Conservation (phyloP, 1,140 invertebrate species). For the Drosophila setifemur region DNA sequence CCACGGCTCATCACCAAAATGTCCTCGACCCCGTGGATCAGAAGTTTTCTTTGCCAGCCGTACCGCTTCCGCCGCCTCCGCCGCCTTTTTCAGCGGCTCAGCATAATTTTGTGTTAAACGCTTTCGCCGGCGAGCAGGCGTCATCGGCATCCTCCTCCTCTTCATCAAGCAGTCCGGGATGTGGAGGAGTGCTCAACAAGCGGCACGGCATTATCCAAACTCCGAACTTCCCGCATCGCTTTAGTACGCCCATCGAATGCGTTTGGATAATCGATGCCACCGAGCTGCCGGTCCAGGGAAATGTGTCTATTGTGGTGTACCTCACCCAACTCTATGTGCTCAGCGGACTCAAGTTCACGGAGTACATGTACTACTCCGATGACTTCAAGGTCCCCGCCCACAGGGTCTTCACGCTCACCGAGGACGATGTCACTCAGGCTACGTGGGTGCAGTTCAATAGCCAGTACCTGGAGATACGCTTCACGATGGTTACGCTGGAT, state of each 20-base stretch:
- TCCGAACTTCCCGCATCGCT: constrained; percentile 91
- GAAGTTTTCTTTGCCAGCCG: constrained; percentile 66
- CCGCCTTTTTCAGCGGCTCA: constrained; percentile 61
- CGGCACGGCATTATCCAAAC: constrained; percentile 89
- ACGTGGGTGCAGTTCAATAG: constrained; percentile 87
- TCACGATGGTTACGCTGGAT: constrained; percentile 88
- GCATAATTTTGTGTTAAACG: constrained; percentile 66
- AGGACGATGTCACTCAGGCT: constrained; percentile 88
- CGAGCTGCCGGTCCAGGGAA: constrained; percentile 77
- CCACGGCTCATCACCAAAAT: constrained; percentile 8
- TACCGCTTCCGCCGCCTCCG: constrained; percentile 72
- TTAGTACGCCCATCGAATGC: constrained; percentile 91
- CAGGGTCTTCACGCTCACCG: constrained; percentile 83
- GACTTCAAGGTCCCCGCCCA: constrained; percentile 86
- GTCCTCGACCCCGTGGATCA: constrained; percentile 46
- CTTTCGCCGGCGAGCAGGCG: constrained; percentile 49
- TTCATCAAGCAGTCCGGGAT: constrained; percentile 65
- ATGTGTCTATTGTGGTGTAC: constrained; percentile 91
- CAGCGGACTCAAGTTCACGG: constrained; percentile 90
- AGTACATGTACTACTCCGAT: constrained; percentile 91
- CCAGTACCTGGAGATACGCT: constrained; percentile 90
- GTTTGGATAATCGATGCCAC: constrained; percentile 93
- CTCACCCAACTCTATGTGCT: constrained; percentile 94
- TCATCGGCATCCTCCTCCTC: constrained; percentile 7
- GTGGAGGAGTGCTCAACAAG: constrained; percentile 86